Evolutionary conservation across 2,797 vertebrate species (phyloP).

Genomic region (Pogoniulus pusillus): DNA sequence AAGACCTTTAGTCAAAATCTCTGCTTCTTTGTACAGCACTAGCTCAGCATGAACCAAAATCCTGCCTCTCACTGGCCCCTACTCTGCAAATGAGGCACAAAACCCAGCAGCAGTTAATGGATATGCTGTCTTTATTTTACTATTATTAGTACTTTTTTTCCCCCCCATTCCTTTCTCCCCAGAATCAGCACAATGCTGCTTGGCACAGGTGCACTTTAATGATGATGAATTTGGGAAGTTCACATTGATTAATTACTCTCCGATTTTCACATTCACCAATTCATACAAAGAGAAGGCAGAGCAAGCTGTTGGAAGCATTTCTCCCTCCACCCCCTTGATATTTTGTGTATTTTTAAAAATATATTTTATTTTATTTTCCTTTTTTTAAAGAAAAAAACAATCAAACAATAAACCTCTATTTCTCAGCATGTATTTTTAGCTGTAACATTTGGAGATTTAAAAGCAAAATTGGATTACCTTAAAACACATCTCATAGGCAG

Average conservation of each 20-base stretch:
- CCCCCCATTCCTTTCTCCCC: background rate
- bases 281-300: background rate
- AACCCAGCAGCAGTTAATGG: constrained; percentile 21
- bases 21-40: background rate
- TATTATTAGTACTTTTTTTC: background rate
- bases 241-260: constrained; percentile 64
- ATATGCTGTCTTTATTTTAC: background rate
- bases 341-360: background rate
- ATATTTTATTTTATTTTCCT: too few species aligned
- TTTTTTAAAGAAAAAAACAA: background rate
- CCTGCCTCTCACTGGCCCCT: background rate
- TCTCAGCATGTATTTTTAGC: background rate
- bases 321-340: background rate
- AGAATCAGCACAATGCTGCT: constrained; percentile 53
- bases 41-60: constrained; percentile 4
- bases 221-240: constrained; percentile 48
- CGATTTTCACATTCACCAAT: background rate
- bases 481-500: constrained; percentile 5
- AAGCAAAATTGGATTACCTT: background rate
- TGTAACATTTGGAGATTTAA: background rate
- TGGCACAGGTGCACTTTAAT: constrained; percentile 53
- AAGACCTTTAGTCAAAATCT: background rate
- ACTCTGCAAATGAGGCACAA: background rate
- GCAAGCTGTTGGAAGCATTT: background rate
- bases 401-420: background rate